Percentiles rank a stretch among this genome's conserved stretches.
phyloP scores from a whole-genome alignment of 2,797 vertebrate species.

The Choloepus didactylus region DNA sequence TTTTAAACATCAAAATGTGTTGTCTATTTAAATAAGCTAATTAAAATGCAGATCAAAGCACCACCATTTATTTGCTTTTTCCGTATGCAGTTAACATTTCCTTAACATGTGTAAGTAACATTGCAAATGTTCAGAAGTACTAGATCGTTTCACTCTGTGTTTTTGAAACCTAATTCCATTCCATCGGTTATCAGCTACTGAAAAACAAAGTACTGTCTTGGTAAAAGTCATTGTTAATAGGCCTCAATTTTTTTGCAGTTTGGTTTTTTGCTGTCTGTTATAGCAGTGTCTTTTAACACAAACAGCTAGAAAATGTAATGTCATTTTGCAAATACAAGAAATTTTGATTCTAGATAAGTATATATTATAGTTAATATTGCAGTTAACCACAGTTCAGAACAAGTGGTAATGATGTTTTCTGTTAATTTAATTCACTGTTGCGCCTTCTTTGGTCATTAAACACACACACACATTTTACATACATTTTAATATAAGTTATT shows the following conservation, averaged over 20 bases:
- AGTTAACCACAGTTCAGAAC: conserved; percentile 78
- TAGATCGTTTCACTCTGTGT: conserved; percentile 86
- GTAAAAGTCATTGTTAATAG: conserved; percentile 86
- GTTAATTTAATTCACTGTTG: conserved; percentile 85
- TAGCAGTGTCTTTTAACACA: conserved; percentile 87
- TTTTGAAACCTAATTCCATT: conserved; percentile 89
- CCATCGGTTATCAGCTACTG: conserved; percentile 86
- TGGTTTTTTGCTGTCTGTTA: conserved; percentile 84
- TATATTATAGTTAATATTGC: background rate
- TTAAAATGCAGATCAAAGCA: conserved; percentile 72
- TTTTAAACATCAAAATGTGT: conserved; percentile 73
- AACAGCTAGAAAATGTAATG: conserved; percentile 79
- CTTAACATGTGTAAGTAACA: conserved; percentile 83
- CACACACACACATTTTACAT: conserved; percentile 63
- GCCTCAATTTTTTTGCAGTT: conserved; percentile 73
- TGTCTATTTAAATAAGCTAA: too few species aligned
- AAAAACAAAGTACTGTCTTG: conserved; percentile 86
- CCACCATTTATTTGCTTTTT: conserved; percentile 13
- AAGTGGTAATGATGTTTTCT: conserved; percentile 76
- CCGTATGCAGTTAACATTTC: conserved; percentile 80
- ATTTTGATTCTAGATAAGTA: conserved; percentile 58
- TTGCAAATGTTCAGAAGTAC: conserved; percentile 80
- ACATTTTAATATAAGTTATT: conserved; percentile 53
- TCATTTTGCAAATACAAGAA: conserved; percentile 82
- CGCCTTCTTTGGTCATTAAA: conserved; percentile 86